Evolutionary conservation across 2,113 vertebrate genomes (phyloP).

Genomic region (Hemiscyllium ocellatum): DNA sequence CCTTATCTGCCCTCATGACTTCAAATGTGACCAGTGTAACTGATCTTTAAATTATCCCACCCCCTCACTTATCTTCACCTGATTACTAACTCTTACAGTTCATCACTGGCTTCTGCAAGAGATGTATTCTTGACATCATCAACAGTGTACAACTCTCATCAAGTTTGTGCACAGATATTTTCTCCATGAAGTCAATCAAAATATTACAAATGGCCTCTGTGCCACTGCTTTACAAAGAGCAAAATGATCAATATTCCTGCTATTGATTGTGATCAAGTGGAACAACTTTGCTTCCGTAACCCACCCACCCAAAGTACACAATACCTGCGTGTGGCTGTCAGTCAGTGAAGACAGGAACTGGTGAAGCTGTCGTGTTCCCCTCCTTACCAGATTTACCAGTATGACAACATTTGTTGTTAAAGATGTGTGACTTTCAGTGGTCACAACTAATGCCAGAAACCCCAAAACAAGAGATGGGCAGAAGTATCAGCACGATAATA

Average conservation of each 20-base stretch:
- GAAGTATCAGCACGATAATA: too few species aligned
- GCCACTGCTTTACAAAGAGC: background rate
- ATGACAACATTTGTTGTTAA: background rate
- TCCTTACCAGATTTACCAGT: background rate
- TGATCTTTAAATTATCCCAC: background rate
- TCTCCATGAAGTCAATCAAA: background rate
- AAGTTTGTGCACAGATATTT: background rate
- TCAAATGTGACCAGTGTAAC: background rate
- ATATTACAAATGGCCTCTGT: background rate
- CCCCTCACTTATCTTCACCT: background rate
- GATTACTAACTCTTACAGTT: background rate
- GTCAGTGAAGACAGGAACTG: background rate
- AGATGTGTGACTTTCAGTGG: background rate
- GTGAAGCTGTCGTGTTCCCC: background rate
- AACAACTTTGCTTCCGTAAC: background rate
- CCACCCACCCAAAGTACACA: background rate
- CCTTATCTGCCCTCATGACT: background rate
- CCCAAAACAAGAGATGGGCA: background rate
- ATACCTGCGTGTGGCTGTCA: background rate
- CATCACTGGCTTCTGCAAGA: background rate
- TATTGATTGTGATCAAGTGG: background rate
- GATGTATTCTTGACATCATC: background rate
- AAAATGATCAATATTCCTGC: background rate
- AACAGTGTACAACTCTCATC: background rate
- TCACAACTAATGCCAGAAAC: background rate